Evolutionary conservation across 1,140 invertebrate species (phyloP), one percentile per base, ranked within the genome.

Genomic region (Nasonia giraulti): DNA sequence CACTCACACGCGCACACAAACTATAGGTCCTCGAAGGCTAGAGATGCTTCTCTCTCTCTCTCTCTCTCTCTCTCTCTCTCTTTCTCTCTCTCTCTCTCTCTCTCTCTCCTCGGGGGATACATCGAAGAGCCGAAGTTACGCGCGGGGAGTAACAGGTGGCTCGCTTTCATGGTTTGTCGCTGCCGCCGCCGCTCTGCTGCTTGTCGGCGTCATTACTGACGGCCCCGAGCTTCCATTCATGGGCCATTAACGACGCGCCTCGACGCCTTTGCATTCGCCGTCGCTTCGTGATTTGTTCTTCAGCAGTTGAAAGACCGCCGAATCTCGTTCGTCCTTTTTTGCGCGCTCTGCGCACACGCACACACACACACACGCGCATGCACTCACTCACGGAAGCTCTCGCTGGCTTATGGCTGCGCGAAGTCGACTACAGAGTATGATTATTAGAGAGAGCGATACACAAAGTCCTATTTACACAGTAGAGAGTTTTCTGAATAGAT

Each of bases 111-210:
- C 75, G 55, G 55, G 55, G 23, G 69, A 71, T 71, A 71, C 31
- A 71, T 33, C 69, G 69, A 73, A 73, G 33, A 37, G 69, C 69
- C 69, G 17, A 76, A 76, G 74, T 76, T 76, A n/a, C 11, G 33
- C 55, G 55, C 55, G 55, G 85, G 75, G 87, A 80, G 89, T 90
- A 90, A 90, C 89, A 90, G 89, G 89, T 90, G 89, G 89, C 87
- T 87, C 82, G 86, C 88, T 88, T 86, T 85, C 78, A 77, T 69
- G 82, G 82, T 77, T 78, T 78, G 55, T 86, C 88, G 81, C 87
- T 66, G 68, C 84, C 71, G 83, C 76, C 73, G 23, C 62, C 66
- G n/a, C 33, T 47, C 47, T 17, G 3, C 77, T 55, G 10, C 55
- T 55, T 62, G n/a, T 2, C 71, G 37, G 66, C 68, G 33, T 40